Percentiles rank a stretch among this genome's conserved stretches.
Evolutionary conservation across 2,113 vertebrate species (phyloP).

Genomic region (Ptyas mucosa): DNA sequence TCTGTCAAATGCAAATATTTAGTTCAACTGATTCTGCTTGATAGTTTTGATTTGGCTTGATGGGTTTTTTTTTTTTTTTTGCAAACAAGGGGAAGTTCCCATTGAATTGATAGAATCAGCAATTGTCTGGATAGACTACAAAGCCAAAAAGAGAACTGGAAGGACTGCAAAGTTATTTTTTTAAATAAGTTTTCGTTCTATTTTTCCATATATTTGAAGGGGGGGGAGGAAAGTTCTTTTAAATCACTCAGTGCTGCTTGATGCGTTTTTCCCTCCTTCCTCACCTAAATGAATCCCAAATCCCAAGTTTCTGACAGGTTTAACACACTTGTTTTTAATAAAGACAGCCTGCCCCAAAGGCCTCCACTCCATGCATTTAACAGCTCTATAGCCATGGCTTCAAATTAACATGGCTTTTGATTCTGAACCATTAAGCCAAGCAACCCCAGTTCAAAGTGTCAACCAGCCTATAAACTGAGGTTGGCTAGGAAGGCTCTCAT

Average conservation of each 20-base stretch:
- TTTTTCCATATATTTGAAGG: constrained; percentile 63
- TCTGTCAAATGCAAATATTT: not conserved
- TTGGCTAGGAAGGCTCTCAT: too few species aligned
- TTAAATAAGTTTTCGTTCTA: constrained; percentile 35
- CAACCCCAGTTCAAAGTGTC: not conserved
- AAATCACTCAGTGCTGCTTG: constrained; percentile 37
- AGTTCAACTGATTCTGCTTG: not conserved
- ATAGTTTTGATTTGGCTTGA: constrained; percentile 19
- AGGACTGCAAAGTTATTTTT: not conserved
- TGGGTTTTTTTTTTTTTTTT: constrained; percentile 54
- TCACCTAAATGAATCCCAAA: not conserved
- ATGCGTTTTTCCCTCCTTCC: not conserved
- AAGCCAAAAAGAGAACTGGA: constrained; percentile 53
- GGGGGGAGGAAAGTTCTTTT: constrained; percentile 57
- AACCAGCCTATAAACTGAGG: too few species aligned
- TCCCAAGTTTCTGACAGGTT: not conserved
- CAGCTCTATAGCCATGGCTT: not conserved
- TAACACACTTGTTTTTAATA: not conserved
- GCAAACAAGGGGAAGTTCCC: constrained; percentile 67
- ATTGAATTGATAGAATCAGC: constrained; percentile 55
- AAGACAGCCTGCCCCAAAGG: not conserved
- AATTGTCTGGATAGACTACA: constrained; percentile 60
- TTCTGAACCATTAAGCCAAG: not conserved
- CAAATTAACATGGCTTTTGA: not conserved
- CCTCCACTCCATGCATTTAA: not conserved